Conservation (phyloP, 1,140 invertebrate species). For the Pantala flavescens region DNA sequence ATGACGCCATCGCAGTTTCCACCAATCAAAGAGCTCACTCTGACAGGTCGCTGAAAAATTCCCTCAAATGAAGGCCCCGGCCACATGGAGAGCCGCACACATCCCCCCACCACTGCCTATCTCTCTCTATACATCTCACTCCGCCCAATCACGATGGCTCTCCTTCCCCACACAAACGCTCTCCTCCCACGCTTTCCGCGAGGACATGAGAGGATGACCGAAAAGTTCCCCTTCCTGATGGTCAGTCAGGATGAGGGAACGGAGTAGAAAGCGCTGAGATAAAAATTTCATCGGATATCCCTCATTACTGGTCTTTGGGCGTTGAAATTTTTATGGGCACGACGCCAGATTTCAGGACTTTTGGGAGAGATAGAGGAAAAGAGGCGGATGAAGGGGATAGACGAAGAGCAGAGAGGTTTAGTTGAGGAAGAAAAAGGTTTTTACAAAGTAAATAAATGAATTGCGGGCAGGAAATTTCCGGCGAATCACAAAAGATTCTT, state of each 20-base stretch:
- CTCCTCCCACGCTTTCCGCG: not conserved
- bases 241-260: not conserved
- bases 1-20: not conserved
- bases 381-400: not conserved
- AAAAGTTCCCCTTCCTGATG: not conserved
- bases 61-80: constrained; percentile 6
- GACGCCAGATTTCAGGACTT: constrained; percentile 7
- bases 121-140: not conserved
- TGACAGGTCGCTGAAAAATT: constrained; percentile 9
- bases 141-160: not conserved
- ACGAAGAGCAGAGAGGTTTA: not conserved
- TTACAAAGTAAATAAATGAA: not conserved
- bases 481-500: no score
- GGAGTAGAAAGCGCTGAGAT: not conserved
- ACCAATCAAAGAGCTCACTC: constrained; percentile 1
- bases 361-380: not conserved
- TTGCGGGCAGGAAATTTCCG: no score
- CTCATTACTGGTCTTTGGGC: constrained; percentile 7
- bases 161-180: not conserved
- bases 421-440: not conserved
- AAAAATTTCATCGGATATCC: constrained; percentile 10
- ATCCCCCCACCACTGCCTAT: not conserved
- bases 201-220: not conserved
- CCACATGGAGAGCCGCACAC: not conserved
- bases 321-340: constrained; percentile 3